Evolutionary conservation across 2,888 invertebrate species (phyloP).

Genomic region (Ormia ochracea): DNA sequence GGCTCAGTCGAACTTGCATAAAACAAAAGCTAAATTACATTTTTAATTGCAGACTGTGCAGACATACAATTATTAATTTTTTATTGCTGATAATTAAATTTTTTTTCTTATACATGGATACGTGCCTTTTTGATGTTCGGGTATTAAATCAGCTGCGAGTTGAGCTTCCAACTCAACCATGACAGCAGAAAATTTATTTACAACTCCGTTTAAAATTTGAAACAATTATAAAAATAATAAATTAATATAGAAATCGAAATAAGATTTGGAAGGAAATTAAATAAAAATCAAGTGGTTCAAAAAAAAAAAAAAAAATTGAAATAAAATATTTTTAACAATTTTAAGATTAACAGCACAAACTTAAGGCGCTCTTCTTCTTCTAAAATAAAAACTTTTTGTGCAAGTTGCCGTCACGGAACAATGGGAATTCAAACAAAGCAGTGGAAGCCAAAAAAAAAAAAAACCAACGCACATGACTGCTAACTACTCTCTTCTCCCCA

Average conservation of each 20-base stretch:
- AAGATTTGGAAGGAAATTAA: not conserved
- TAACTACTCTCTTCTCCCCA: no score
- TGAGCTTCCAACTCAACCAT: slow-evolving; percentile 36
- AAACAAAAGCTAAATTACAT: not conserved
- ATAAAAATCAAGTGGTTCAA: no score
- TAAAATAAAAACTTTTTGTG: no score
- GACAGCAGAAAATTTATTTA: slow-evolving; percentile 10
- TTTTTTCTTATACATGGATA: not conserved
- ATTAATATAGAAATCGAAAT: not conserved
- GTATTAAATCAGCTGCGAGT: slow-evolving; percentile 3
- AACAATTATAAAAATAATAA: not conserved
- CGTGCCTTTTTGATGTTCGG: slow-evolving; percentile 16
- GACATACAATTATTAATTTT: not conserved
- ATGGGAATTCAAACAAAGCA: no score
- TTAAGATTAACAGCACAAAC: no score
- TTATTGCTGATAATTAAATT: slow-evolving; percentile 16
- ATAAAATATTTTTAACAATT: no score
- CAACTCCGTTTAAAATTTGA: slow-evolving; percentile 8
- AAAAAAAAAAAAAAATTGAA: no score
- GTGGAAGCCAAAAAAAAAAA: no score
- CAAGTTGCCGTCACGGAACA: no score
- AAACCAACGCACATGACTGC: no score
- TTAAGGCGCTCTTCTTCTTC: no score
- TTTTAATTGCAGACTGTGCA: not conserved
- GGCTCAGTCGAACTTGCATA: not conserved